Evolutionary conservation across 2,113 vertebrate species (phyloP), one percentile per base, ranked within the genome.

Genomic region (Upupa epops): DNA sequence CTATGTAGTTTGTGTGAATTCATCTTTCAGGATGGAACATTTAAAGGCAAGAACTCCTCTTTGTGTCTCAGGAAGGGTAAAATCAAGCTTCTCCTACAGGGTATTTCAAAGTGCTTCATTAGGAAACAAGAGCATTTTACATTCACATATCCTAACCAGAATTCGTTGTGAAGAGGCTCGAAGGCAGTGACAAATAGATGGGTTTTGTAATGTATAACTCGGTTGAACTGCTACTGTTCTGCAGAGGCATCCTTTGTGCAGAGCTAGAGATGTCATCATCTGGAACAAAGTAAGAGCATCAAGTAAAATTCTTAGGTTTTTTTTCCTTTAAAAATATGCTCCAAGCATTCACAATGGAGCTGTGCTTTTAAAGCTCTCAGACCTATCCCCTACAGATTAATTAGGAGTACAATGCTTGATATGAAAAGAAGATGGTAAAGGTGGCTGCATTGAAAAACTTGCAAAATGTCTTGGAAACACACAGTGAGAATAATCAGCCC

Each of bases 371-470:
- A 89, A 94, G 81, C 87, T 84, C 71, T 73, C 86, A 89, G 86
- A 88, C 68, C 92, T 92, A 92, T 88, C 88, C 93, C 93, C 95
- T 79, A 86, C 74, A 85, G 93, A 95, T 96, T 96, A 96, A 94
- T 95, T 95, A 95, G 87, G 54, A 77, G 68, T 65, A 87, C 87
- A 92, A 65, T 83, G 73, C 78, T 94, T 81, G 71, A n/a, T 83
- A 92, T 87, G 88, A 88, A 93, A 85, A 83, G 88, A 64, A 86
- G 89, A 89, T 81, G 64, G 85, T 85, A 64, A 82, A 94, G 83
- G 87, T 78, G 61, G 40, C 61, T 83, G 49, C 61, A 31, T 56
- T 89, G 70, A 65, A 91, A 82, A 89, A 72, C 69, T 95, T 92
- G 40, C 48, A 78, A 49, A 73, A 68, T 45, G 46, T 86, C 92